These are phyloP conservation scores for Orgyia antiqua DNA, from an alignment of 2,888 invertebrate species.

Conservation along the genomic window DNA sequence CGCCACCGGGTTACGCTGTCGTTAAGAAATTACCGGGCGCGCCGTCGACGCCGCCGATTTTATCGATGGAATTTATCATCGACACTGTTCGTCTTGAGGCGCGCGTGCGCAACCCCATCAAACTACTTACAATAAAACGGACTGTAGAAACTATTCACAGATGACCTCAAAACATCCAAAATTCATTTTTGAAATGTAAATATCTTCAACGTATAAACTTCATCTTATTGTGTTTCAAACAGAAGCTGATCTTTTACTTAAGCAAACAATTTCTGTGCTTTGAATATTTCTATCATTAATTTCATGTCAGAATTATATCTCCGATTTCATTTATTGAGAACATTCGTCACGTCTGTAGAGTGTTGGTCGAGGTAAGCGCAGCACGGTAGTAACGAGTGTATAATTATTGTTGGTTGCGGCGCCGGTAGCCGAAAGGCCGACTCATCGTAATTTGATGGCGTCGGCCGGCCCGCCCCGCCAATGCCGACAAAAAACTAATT, in stretches of 20 bases:
- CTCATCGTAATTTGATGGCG: slow-evolving; percentile 79
- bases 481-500: slow-evolving; percentile 73
- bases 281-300: slow-evolving; percentile 30
- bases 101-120: slow-evolving; percentile 51
- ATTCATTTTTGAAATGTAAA: too few species aligned
- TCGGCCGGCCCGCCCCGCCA: slow-evolving; percentile 61
- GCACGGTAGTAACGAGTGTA: slow-evolving; percentile 77
- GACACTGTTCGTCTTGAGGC: slow-evolving; percentile 54
- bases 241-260: background rate
- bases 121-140: slow-evolving; percentile 36
- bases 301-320: slow-evolving; percentile 53
- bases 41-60: slow-evolving; percentile 70
- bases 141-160: slow-evolving; percentile 30
- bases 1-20: slow-evolving; percentile 77
- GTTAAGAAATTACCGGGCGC: slow-evolving; percentile 74
- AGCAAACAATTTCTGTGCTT: slow-evolving; percentile 15
- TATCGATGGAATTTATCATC: slow-evolving; percentile 77
- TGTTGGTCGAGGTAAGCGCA: slow-evolving; percentile 40
- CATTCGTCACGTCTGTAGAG: slow-evolving; percentile 44
- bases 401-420: slow-evolving; percentile 67
- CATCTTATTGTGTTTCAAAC: slow-evolving; percentile 2
- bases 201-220: slow-evolving; percentile 6
- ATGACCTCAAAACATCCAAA: too few species aligned
- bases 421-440: slow-evolving; percentile 75
- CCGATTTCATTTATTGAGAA: slow-evolving; percentile 44